A percentile compares a stretch with the other conserved stretches of the same genome.
Evolutionary conservation across 2,113 vertebrate genomes (phyloP).

Genomic region (Callorhinus ursinus): DNA sequence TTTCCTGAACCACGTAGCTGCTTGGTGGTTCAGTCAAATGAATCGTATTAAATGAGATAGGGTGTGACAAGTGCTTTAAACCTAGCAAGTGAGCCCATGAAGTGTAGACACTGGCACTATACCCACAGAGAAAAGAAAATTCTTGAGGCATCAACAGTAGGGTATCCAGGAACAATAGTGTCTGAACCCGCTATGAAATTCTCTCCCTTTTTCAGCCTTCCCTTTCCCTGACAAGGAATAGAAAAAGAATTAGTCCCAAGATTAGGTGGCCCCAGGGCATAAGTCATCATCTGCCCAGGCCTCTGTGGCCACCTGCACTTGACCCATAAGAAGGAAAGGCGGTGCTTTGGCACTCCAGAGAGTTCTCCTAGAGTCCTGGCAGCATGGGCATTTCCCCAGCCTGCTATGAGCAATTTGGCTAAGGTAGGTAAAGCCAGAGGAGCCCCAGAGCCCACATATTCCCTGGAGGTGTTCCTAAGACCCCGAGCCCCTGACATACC

Average conservation of each 20-base stretch:
- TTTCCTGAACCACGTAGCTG: background rate
- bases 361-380: background rate
- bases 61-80: background rate
- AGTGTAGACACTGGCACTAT: background rate
- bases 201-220: background rate
- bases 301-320: background rate
- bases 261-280: background rate
- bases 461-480: background rate
- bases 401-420: background rate
- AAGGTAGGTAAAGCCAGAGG: background rate
- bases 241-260: background rate
- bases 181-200: background rate
- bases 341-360: background rate
- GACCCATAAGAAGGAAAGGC: background rate
- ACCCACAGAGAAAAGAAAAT: background rate
- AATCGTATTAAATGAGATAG: background rate
- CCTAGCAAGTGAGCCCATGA: background rate
- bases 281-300: background rate
- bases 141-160: background rate
- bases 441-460: background rate
- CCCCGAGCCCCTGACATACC: background rate
- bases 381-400: background rate
- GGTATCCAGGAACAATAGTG: background rate
- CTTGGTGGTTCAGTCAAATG: background rate
- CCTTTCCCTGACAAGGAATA: background rate